Conservation (phyloP, 2,113 vertebrate species). For the Rhynchomys soricoides region DNA sequence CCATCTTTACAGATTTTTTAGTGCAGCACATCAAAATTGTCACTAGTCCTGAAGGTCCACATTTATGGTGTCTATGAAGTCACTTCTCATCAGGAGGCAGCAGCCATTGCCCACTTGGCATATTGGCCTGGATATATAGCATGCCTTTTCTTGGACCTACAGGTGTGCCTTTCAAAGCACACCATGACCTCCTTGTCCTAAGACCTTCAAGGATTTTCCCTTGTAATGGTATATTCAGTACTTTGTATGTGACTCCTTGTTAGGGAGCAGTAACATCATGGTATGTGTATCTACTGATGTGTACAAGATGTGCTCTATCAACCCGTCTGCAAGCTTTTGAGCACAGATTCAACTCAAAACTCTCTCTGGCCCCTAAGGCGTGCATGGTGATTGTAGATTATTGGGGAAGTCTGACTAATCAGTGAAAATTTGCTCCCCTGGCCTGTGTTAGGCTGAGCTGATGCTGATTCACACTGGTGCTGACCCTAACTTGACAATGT, state of each 20-base stretch:
- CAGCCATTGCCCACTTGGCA: neutral
- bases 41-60: neutral
- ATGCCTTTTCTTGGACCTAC: accelerated
- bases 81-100: neutral
- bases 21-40: slow-evolving; percentile 58
- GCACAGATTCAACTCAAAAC: neutral
- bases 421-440: neutral
- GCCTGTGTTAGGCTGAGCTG: neutral
- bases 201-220: neutral
- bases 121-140: accelerated
- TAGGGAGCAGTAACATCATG: neutral
- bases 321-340: neutral
- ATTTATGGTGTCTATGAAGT: neutral
- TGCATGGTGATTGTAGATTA: neutral
- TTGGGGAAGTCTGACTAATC: neutral
- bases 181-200: neutral
- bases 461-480: too few relatives aligned
- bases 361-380: neutral
- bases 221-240: accelerated
- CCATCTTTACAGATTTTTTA: slow-evolving; percentile 68
- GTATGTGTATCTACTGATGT: neutral
- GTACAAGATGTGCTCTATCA: neutral
- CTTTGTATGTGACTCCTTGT: neutral
- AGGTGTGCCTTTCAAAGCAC: neutral
- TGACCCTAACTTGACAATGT: neutral